Evolutionary conservation across 2,113 vertebrate genomes (phyloP).

Genomic region (Ictalurus furcatus): DNA sequence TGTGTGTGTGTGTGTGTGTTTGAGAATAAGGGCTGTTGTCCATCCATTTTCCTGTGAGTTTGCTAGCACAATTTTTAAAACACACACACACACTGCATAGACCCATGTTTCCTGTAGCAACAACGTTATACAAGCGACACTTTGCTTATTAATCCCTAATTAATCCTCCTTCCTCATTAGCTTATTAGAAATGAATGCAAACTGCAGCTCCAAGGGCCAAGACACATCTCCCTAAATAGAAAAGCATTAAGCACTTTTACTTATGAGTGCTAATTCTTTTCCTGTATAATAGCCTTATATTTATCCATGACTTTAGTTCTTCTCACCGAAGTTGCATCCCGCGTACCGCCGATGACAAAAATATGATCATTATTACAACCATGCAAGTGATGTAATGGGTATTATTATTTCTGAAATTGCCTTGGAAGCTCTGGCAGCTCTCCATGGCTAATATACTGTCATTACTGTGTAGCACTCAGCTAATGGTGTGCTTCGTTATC

Average conservation of each 20-base stretch:
- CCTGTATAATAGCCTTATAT: neutral
- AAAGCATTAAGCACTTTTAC: neutral
- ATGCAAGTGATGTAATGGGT: slow-evolving; percentile 17
- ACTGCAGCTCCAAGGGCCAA: neutral
- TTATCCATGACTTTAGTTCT: neutral
- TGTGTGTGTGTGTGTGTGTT: neutral
- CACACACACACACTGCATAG: too few relatives aligned
- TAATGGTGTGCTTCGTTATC: slow-evolving; percentile 31
- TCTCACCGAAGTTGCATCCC: neutral
- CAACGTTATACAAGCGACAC: slow-evolving; percentile 60
- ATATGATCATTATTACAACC: neutral
- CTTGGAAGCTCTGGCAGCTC: neutral
- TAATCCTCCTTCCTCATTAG: slow-evolving; percentile 62
- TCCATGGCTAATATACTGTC: neutral
- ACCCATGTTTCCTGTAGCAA: neutral
- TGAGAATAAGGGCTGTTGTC: neutral
- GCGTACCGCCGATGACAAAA: neutral
- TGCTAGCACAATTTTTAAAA: neutral
- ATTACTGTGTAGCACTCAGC: slow-evolving; percentile 4
- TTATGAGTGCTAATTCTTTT: neutral
- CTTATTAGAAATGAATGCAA: slow-evolving; percentile 53
- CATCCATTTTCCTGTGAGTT: neutral
- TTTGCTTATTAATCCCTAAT: slow-evolving; percentile 66
- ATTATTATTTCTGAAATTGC: slow-evolving; percentile 18
- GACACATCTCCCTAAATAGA: neutral